Evolutionary conservation across 2,113 vertebrate genomes (phyloP).

Genomic region (Polyodon spathula): DNA sequence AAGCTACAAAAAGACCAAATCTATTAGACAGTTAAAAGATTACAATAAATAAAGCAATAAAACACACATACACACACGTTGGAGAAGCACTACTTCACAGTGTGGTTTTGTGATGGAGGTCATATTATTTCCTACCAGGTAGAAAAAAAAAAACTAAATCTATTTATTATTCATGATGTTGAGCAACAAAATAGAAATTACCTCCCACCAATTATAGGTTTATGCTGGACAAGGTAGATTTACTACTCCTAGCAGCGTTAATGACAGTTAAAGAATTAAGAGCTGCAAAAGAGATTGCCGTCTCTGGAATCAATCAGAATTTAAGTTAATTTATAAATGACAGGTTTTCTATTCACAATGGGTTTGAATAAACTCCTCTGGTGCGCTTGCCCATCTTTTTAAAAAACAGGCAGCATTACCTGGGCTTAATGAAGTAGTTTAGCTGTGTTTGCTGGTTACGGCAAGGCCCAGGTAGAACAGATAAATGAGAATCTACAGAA

Average conservation of each 20-base stretch:
- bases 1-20: too few relatives aligned
- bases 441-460: constrained; percentile 10
- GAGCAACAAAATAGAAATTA: constrained; percentile 17
- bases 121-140: constrained; percentile 1
- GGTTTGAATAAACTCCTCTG: constrained; percentile 27
- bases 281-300: constrained; percentile 36
- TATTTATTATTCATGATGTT: constrained; percentile 19
- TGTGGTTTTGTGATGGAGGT: background rate
- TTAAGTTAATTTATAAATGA: constrained; percentile 37
- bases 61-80: too few relatives aligned
- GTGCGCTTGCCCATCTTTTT: constrained; percentile 21
- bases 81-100: background rate
- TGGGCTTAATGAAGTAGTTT: constrained; percentile 34
- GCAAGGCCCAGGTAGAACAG: constrained; percentile 15
- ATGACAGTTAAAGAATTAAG: constrained; percentile 37
- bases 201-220: constrained; percentile 13
- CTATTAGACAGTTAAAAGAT: too few relatives aligned
- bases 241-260: constrained; percentile 23
- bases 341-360: constrained; percentile 28
- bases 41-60: too few relatives aligned
- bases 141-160: constrained; percentile 1
- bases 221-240: constrained; percentile 10
- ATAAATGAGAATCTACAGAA: constrained; percentile 12
- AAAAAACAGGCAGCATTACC: constrained; percentile 19
- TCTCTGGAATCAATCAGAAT: constrained; percentile 46